A percentile compares a stretch with the other conserved stretches of the same genome.
These are phyloP conservation scores for Tenthredo livida DNA, from an alignment of 2,888 invertebrate genomes.

Conservation along the genomic window DNA sequence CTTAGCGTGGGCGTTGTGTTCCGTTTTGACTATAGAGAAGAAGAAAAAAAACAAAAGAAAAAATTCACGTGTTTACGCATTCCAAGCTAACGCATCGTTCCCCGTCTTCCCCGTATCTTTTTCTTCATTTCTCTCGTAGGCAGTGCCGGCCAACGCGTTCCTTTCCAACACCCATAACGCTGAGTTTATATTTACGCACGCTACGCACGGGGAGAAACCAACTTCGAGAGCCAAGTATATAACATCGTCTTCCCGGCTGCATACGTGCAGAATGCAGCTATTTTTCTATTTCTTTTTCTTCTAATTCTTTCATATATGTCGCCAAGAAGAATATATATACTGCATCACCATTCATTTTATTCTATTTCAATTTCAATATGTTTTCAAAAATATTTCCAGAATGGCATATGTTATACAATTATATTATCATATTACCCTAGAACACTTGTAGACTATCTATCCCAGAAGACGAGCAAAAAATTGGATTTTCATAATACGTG, in stretches of 20 bases:
- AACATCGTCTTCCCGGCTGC: constrained; percentile 12
- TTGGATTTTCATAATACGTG: too few species aligned
- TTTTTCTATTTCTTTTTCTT: background rate
- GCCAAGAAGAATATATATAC: background rate
- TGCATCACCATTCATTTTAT: background rate
- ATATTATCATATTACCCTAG: too few species aligned
- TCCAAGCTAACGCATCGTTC: constrained; percentile 25
- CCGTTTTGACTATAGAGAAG: background rate
- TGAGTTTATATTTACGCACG: constrained; percentile 50
- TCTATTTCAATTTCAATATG: background rate
- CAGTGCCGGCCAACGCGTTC: background rate
- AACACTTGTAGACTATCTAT: too few species aligned
- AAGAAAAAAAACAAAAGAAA: background rate
- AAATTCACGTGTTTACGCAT: constrained; percentile 40
- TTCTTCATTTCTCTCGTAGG: constrained; percentile 12
- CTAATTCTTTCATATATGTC: background rate
- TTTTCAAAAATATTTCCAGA: background rate
- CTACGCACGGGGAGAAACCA: constrained; percentile 38
- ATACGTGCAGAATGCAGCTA: background rate
- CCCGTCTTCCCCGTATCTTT: background rate
- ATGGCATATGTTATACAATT: background rate
- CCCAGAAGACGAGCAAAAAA: too few species aligned
- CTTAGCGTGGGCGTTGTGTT: background rate
- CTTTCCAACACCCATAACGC: constrained; percentile 25
- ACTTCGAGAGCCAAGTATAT: background rate